A percentile compares a stretch with the other conserved stretches of the same genome.
phyloP scores from a whole-genome alignment of 2,888 invertebrate genomes.

The Meloe dianella region DNA sequence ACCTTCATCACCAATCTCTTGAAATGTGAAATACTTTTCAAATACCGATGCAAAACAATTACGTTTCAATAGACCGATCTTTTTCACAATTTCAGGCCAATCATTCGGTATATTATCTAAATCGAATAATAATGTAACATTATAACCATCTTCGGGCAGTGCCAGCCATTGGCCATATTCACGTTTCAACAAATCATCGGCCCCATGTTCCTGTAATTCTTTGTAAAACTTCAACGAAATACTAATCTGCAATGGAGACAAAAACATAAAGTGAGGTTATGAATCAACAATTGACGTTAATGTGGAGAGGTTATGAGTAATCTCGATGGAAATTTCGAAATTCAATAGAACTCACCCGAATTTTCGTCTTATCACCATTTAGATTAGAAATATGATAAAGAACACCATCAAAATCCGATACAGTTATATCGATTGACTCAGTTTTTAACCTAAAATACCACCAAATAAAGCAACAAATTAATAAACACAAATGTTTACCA shows the following conservation, averaged over 20 bases:
- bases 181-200: constrained; percentile 92
- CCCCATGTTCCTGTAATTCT: constrained; percentile 97
- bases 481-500: too few relatives aligned
- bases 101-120: constrained; percentile 90
- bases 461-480: not conserved
- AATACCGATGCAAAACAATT: constrained; percentile 99
- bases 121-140: constrained; percentile 92
- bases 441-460: constrained; percentile 85
- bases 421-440: constrained; percentile 91
- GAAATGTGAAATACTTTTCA: constrained; percentile 98
- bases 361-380: constrained; percentile 95
- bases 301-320: constrained; percentile 16
- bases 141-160: constrained; percentile 90
- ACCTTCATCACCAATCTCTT: constrained; percentile 89
- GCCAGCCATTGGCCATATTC: constrained; percentile 87
- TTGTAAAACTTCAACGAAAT: constrained; percentile 98
- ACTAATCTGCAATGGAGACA: constrained; percentile 77
- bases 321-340: not conserved
- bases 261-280: constrained; percentile 1
- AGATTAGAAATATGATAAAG: constrained; percentile 98
- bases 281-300: not conserved
- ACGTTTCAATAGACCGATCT: constrained; percentile 92
- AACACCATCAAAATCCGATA: constrained; percentile 99
- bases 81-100: constrained; percentile 88
- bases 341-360: constrained; percentile 75